Evolutionary conservation across 2,113 vertebrate genomes (phyloP).

Genomic region (Gymnocephalus cernua): DNA sequence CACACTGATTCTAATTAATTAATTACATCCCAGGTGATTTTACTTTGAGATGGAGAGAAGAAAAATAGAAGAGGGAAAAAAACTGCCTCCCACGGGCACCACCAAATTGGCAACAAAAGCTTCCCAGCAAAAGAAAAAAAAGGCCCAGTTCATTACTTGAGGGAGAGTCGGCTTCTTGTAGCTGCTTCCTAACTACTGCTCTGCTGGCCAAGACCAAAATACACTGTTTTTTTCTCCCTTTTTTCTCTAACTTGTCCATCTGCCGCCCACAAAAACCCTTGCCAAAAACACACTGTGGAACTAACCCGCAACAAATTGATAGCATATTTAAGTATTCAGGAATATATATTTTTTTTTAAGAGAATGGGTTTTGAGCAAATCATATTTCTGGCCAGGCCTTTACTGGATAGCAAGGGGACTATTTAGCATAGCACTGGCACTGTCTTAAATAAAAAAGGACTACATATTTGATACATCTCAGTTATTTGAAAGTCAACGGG

Average conservation of each 20-base stretch:
- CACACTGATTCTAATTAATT: conserved; percentile 85
- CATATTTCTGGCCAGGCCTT: conserved; percentile 42
- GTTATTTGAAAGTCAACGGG: conserved; percentile 63
- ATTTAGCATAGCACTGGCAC: conserved; percentile 53
- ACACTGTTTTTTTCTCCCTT: conserved; percentile 28
- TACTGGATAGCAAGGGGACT: conserved; percentile 29
- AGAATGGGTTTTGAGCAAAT: conserved; percentile 52
- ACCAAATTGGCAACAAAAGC: conserved; percentile 79
- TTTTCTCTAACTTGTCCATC: conserved; percentile 48
- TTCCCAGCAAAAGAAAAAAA: conserved; percentile 47
- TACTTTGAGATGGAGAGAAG: conserved; percentile 76
- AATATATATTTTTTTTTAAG: conserved; percentile 65
- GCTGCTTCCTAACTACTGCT: conserved; percentile 71
- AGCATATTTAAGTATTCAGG: conserved; percentile 73
- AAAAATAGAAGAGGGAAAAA: conserved; percentile 71
- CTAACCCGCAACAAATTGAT: conserved; percentile 72
- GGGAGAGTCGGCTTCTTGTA: conserved; percentile 66
- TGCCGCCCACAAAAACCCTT: conserved; percentile 60
- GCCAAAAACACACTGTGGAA: conserved; percentile 67
- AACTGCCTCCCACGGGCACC: conserved; percentile 73
- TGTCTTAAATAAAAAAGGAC: conserved; percentile 62
- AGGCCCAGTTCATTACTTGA: conserved; percentile 68
- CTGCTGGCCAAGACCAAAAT: conserved; percentile 71
- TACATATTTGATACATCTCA: conserved; percentile 56
- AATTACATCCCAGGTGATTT: conserved; percentile 86